Evolutionary conservation across 2,888 invertebrate genomes (phyloP).

Genomic region (Electrophaes corylata): DNA sequence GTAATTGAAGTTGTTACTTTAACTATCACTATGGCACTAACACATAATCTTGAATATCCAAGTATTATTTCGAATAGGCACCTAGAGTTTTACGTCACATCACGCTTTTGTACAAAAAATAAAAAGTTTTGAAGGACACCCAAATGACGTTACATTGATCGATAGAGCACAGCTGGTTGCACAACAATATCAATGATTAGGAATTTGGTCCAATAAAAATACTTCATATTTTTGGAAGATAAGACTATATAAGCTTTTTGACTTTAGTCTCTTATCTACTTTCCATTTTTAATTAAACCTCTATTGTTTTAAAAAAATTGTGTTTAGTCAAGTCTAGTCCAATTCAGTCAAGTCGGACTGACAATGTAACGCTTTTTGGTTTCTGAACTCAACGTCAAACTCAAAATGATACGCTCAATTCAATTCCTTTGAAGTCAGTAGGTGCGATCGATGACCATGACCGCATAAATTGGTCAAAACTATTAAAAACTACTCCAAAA

Average conservation of each 20-base stretch:
- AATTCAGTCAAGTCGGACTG: too few relatives aligned
- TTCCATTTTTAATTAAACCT: too few relatives aligned
- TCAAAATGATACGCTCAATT: constrained; percentile 53
- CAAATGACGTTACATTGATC: constrained; percentile 58
- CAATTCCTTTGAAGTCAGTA: constrained; percentile 56
- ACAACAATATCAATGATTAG: constrained; percentile 66
- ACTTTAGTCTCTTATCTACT: too few relatives aligned
- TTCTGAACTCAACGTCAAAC: constrained; percentile 18
- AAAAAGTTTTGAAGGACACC: constrained; percentile 34
- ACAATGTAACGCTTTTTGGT: constrained; percentile 9
- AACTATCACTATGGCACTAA: background rate
- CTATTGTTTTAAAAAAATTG: too few relatives aligned
- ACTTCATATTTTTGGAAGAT: constrained; percentile 32
- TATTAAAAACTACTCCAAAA: constrained; percentile 69
- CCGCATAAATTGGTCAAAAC: constrained; percentile 64
- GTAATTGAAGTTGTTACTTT: too few relatives aligned
- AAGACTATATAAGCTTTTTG: too few relatives aligned
- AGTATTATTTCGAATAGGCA: background rate
- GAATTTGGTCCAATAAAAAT: constrained; percentile 69
- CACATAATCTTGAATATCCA: background rate
- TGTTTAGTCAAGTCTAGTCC: too few relatives aligned
- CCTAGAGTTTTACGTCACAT: background rate
- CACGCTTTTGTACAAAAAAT: constrained; percentile 14
- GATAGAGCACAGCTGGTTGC: constrained; percentile 69
- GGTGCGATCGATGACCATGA: constrained; percentile 74